phyloP scores from a whole-genome alignment of 2,888 invertebrate species.

The Bhutanitis thaidina region DNA sequence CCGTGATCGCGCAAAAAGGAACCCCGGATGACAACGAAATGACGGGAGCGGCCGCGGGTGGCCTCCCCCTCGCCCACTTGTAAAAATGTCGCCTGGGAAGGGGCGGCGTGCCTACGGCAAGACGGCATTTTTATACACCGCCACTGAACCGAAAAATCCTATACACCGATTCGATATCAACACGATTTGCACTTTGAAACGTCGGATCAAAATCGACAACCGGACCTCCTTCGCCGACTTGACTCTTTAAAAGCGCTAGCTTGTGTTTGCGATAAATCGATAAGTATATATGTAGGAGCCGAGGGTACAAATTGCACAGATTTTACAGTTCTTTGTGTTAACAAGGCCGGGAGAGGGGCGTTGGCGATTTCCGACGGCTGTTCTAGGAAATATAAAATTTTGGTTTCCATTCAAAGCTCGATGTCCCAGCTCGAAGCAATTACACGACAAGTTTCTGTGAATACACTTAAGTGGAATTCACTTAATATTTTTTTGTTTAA shows the following conservation, averaged over 20 bases:
- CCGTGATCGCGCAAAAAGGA: slow-evolving; percentile 72
- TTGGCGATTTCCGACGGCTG: slow-evolving; percentile 54
- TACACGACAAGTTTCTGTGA: slow-evolving; percentile 25
- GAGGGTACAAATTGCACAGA: slow-evolving; percentile 73
- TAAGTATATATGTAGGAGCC: slow-evolving; percentile 64
- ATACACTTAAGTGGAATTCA: slow-evolving; percentile 16
- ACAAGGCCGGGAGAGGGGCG: slow-evolving; percentile 49
- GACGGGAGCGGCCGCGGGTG: slow-evolving; percentile 43
- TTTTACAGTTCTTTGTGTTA: slow-evolving; percentile 68
- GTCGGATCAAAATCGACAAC: slow-evolving; percentile 29
- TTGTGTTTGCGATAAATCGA: slow-evolving; percentile 74
- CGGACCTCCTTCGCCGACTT: slow-evolving; percentile 26
- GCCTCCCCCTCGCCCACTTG: slow-evolving; percentile 30
- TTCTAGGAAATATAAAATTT: slow-evolving; percentile 65
- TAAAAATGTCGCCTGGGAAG: slow-evolving; percentile 76
- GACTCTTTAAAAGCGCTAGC: slow-evolving; percentile 64
- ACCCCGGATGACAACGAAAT: slow-evolving; percentile 76
- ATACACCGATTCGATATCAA: slow-evolving; percentile 39
- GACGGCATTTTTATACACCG: slow-evolving; percentile 68
- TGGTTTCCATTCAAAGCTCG: slow-evolving; percentile 38
- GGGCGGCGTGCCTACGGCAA: slow-evolving; percentile 62
- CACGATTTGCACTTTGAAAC: slow-evolving; percentile 40
- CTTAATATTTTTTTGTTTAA: slow-evolving; percentile 12
- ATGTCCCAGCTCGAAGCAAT: slow-evolving; percentile 33
- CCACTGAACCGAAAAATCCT: slow-evolving; percentile 51